These are phyloP conservation scores for Philypnodon macrostomus DNA, from an alignment of 2,797 vertebrate genomes.

Conservation along the genomic window DNA sequence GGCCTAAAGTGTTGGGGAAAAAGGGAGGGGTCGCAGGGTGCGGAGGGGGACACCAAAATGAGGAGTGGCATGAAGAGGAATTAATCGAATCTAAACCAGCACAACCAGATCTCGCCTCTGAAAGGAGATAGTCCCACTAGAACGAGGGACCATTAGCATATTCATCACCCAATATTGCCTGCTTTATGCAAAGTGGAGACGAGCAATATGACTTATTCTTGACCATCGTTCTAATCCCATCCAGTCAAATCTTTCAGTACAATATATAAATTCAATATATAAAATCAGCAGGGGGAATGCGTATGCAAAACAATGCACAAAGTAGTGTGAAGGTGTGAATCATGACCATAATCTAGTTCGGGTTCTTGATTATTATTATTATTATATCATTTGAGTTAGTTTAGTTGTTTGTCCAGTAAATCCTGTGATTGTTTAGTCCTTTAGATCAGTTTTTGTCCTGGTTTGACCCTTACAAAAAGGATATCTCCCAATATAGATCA, in stretches of 20 bases:
- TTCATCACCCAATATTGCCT: conserved; percentile 72
- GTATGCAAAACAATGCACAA: too few species aligned
- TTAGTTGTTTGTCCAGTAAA: too few species aligned
- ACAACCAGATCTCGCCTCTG: conserved; percentile 73
- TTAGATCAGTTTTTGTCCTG: too few species aligned
- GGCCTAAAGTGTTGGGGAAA: conserved; percentile 75
- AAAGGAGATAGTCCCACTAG: conserved; percentile 73
- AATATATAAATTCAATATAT: too few species aligned
- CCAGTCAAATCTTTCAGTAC: conserved; percentile 24
- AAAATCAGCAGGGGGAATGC: too few species aligned
- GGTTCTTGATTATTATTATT: too few species aligned
- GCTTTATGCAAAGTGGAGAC: conserved; percentile 67
- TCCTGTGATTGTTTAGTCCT: too few species aligned
- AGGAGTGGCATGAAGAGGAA: conserved; percentile 80
- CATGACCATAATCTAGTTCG: too few species aligned
- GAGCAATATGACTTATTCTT: conserved; percentile 64
- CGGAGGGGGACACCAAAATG: conserved; percentile 65
- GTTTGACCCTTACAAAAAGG: too few species aligned
- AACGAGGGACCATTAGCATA: conserved; percentile 76
- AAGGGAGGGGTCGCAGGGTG: conserved; percentile 26
- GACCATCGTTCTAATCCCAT: conserved; percentile 58
- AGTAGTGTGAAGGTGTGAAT: too few species aligned
- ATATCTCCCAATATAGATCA: too few species aligned
- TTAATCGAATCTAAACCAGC: conserved; percentile 80
- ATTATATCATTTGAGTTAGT: too few species aligned